A percentile compares a stretch with the other conserved stretches of the same genome.
Conservation (phyloP, 2,888 invertebrate genomes). For the Chymomyza fuscimana region DNA sequence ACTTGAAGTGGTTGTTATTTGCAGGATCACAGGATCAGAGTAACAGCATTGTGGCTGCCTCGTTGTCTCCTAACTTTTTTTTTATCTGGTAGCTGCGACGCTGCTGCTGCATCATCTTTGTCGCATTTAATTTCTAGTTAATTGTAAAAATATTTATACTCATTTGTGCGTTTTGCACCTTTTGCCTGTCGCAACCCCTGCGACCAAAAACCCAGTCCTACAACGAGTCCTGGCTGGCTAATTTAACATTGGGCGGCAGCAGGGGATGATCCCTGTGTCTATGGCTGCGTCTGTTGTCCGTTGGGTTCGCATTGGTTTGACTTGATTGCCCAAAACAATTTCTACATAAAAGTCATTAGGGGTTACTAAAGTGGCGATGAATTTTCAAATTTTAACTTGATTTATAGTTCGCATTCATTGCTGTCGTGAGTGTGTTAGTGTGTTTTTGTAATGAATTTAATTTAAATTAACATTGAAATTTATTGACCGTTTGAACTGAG, state of each 20-base stretch:
- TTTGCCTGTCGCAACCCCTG: slow-evolving; percentile 51
- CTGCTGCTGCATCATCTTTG: slow-evolving; percentile 45
- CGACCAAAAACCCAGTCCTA: neutral
- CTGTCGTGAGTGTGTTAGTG: neutral
- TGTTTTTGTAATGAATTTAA: slow-evolving; percentile 55
- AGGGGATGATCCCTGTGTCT: slow-evolving; percentile 35
- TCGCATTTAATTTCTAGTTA: slow-evolving; percentile 77
- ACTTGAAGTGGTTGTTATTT: slow-evolving; percentile 64
- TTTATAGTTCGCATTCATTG: slow-evolving; percentile 67
- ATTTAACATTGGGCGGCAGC: slow-evolving; percentile 61
- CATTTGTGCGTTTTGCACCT: slow-evolving; percentile 77
- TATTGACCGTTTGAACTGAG: slow-evolving; percentile 48
- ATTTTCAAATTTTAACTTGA: slow-evolving; percentile 77
- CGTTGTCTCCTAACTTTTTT: slow-evolving; percentile 7
- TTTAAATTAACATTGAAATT: slow-evolving; percentile 74
- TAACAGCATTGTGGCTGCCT: slow-evolving; percentile 15
- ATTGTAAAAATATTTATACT: slow-evolving; percentile 79
- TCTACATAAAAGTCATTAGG: slow-evolving; percentile 77
- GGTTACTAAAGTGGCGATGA: slow-evolving; percentile 80
- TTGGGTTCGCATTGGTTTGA: slow-evolving; percentile 47
- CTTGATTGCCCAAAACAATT: slow-evolving; percentile 74
- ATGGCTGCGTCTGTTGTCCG: slow-evolving; percentile 20
- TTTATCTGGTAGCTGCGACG: slow-evolving; percentile 34
- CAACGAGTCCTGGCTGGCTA: slow-evolving; percentile 39
- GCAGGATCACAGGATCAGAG: slow-evolving; percentile 30